Conservation (phyloP, 2,888 invertebrate species). For the Salpingus planirostris region DNA sequence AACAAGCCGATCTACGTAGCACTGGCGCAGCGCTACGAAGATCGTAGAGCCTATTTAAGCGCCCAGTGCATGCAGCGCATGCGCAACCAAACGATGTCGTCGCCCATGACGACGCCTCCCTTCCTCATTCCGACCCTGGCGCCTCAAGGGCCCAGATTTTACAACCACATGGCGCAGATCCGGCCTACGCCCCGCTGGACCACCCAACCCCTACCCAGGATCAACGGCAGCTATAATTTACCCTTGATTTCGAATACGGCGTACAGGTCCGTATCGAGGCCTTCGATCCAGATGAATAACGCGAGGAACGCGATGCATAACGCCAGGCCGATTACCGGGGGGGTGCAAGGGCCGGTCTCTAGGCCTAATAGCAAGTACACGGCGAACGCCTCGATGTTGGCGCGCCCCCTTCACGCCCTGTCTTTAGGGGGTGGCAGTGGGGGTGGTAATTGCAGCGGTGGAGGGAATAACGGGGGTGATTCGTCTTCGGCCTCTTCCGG, state of each 20-base stretch:
- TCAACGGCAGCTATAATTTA: slow-evolving; percentile 54
- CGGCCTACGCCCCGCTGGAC: slow-evolving; percentile 85
- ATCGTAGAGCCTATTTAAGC: slow-evolving; percentile 57
- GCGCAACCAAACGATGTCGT: slow-evolving; percentile 58
- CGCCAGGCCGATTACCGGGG: slow-evolving; percentile 73
- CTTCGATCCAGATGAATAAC: slow-evolving; percentile 52
- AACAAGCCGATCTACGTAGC: slow-evolving; percentile 64
- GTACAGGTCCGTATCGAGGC: slow-evolving; percentile 31
- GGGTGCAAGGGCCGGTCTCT: slow-evolving; percentile 63
- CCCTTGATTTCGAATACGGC: slow-evolving; percentile 33
- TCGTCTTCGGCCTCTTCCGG: slow-evolving; percentile 91
- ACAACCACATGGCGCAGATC: slow-evolving; percentile 80
- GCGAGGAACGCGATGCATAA: slow-evolving; percentile 58
- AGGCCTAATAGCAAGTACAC: slow-evolving; percentile 78
- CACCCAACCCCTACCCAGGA: slow-evolving; percentile 41
- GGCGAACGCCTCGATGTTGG: slow-evolving; percentile 46
- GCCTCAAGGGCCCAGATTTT: slow-evolving; percentile 82
- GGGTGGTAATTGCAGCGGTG: slow-evolving; percentile 32
- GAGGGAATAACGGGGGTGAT: slow-evolving; percentile 35
- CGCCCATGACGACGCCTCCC: slow-evolving; percentile 59
- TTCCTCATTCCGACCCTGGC: slow-evolving; percentile 84
- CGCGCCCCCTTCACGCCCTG: too few species aligned
- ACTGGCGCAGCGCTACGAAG: slow-evolving; percentile 63
- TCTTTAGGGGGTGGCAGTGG: too few species aligned
- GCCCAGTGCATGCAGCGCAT: slow-evolving; percentile 58